Conservation (phyloP, 2,113 vertebrate species). For the Thomomys bottae region DNA sequence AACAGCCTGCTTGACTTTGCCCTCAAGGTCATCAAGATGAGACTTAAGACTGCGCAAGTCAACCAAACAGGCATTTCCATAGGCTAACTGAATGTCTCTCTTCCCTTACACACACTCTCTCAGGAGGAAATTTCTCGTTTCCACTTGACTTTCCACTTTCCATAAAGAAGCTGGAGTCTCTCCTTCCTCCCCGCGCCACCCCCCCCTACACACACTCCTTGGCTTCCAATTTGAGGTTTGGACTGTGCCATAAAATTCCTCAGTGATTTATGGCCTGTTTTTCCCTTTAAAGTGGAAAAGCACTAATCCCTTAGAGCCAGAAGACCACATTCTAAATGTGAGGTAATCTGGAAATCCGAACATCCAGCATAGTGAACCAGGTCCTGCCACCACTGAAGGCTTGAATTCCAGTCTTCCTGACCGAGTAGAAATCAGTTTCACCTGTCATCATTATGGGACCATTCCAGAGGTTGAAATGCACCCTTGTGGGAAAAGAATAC, state of each 20-base stretch:
- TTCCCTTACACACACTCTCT: not conserved
- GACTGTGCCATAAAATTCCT: constrained; percentile 71
- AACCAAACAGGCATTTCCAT: not conserved
- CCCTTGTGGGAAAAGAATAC: not conserved
- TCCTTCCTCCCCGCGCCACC: constrained; percentile 64
- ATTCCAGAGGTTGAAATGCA: not conserved
- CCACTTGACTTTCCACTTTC: constrained; percentile 57
- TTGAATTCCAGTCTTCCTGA: not conserved
- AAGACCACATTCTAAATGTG: not conserved
- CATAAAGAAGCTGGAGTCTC: constrained; percentile 64
- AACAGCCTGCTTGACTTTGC: not conserved
- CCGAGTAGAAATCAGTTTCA: not conserved
- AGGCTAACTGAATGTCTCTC: not conserved
- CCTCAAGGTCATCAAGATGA: not conserved
- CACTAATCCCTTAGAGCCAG: constrained; percentile 16
- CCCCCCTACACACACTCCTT: not conserved
- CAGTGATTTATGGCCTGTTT: constrained; percentile 77
- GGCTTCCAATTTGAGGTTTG: constrained; percentile 72
- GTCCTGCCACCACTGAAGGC: not conserved
- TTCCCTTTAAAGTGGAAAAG: constrained; percentile 74
- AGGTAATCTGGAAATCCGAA: constrained; percentile 11
- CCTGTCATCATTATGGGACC: not conserved
- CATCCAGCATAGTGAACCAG: not conserved
- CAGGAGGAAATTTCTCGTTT: constrained; percentile 61
- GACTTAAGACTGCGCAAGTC: not conserved